These are phyloP conservation scores for Tympanoctomys barrerae DNA, from an alignment of 2,797 vertebrate genomes.

Conservation along the genomic window DNA sequence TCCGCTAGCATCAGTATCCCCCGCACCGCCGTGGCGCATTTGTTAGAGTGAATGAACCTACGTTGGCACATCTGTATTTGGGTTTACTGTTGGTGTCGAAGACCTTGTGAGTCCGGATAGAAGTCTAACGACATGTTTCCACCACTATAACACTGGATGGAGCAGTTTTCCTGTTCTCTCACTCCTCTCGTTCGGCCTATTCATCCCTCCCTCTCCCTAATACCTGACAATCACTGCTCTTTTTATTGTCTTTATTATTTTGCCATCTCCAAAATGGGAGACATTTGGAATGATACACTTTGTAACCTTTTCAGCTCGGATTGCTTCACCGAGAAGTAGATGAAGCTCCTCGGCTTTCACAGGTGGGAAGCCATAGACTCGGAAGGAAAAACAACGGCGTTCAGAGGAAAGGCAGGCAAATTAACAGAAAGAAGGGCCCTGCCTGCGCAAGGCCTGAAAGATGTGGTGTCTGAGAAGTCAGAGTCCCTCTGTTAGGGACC, in stretches of 20 bases:
- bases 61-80: not conserved
- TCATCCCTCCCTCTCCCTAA: not conserved
- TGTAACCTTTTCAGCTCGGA: not conserved
- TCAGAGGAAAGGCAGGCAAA: not conserved
- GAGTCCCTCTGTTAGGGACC: fast-evolving
- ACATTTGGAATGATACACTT: fast-evolving
- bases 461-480: not conserved
- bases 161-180: too few relatives aligned
- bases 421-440: not conserved
- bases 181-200: not conserved
- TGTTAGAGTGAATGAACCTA: too few relatives aligned
- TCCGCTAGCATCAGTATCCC: not conserved
- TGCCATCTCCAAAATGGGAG: not conserved
- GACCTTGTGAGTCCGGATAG: not conserved
- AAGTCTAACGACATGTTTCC: fast-evolving
- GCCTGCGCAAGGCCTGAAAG: fast-evolving
- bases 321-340: not conserved
- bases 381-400: not conserved
- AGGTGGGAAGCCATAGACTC: not conserved
- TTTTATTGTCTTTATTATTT: not conserved
- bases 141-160: too few relatives aligned
- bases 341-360: not conserved
- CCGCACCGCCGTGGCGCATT: fast-evolving
- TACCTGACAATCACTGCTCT: too few relatives aligned
- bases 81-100: not conserved